Base-by-base conservation (phyloP, 2,113 vertebrate genomes). In the Paradoxurus hermaphroditus region DNA sequence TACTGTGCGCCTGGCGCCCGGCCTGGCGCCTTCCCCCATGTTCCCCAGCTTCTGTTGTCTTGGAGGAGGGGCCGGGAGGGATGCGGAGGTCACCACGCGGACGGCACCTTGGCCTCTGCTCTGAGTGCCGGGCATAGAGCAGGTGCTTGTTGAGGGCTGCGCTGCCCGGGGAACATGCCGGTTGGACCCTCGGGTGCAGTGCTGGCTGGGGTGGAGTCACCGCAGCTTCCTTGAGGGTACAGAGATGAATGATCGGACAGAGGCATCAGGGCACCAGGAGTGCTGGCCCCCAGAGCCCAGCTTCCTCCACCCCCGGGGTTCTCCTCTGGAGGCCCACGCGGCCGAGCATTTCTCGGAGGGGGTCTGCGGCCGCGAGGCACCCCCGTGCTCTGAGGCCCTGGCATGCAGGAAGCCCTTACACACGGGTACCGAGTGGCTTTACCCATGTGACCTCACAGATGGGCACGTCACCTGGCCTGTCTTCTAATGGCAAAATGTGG, bases 1-100 rank as follows among this genome's bases (percentile, higher is more conserved):
- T 13, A 1, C 67, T 56, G 9, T 6, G 25, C 2, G 18, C 31
- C 14, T 4, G 23, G n/a, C 1, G 1, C 46, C 63, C n/a, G 51
- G 67, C 79, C 68, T 82, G 27, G 34, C 46, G 34, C 81, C 90
- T 53, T 70, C 9, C 5, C 21, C 29, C 16, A 1, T 5, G 3
- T 2, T 31, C 2, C 23, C 19, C 4, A 2, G n/a, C 65, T 84
- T 51, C 27, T 34, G 1, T 78, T 23, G 46, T 73, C 27, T 51
- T 34, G 41, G 25, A 2, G 27, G 36, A 85, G 70, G 34, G 79
- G 31, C 51, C 27, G 15, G 86, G 19, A 81, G 34, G 34, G 46
- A 51, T 4, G 18, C 1, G 7, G 51, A 14, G 29, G 31, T 59
- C 19, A 1, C 39, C 21, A 0, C 0, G 0, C 0, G 13, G 1